Evolutionary conservation across 2,113 vertebrate species (phyloP).

Genomic region (Calidris pugnax): DNA sequence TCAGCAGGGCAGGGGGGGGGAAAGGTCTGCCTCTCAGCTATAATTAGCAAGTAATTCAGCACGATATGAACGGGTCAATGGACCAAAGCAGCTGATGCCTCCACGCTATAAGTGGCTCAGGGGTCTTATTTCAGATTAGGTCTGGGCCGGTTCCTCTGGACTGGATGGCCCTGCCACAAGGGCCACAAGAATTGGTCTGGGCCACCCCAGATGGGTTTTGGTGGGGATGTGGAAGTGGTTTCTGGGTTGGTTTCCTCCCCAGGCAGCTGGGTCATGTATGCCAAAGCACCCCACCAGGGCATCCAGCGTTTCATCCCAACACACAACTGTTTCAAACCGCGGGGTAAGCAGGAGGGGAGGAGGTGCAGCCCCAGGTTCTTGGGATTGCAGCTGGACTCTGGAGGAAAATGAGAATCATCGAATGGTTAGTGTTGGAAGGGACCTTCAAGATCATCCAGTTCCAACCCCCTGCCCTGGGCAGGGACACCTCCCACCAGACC

Average conservation of each 20-base stretch:
- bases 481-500: too few relatives aligned
- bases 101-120: rapidly evolving
- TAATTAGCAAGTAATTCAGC: slow-evolving; percentile 2
- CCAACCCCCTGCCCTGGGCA: too few relatives aligned
- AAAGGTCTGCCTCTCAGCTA: background rate
- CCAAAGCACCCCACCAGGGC: background rate
- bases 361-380: background rate
- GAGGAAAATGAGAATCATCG: background rate
- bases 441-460: too few relatives aligned
- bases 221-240: background rate
- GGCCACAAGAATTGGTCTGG: background rate
- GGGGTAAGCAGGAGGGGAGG: rapidly evolving
- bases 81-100: background rate
- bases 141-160: background rate
- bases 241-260: background rate
- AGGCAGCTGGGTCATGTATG: rapidly evolving
- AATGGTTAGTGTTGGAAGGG: too few relatives aligned
- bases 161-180: background rate
- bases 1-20: background rate
- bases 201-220: background rate
- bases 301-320: background rate
- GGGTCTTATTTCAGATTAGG: background rate
- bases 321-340: background rate
- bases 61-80: background rate
- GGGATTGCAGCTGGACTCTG: background rate